These are phyloP conservation scores for Buathra laborator DNA, from an alignment of 2,888 invertebrate species.

Conservation along the genomic window DNA sequence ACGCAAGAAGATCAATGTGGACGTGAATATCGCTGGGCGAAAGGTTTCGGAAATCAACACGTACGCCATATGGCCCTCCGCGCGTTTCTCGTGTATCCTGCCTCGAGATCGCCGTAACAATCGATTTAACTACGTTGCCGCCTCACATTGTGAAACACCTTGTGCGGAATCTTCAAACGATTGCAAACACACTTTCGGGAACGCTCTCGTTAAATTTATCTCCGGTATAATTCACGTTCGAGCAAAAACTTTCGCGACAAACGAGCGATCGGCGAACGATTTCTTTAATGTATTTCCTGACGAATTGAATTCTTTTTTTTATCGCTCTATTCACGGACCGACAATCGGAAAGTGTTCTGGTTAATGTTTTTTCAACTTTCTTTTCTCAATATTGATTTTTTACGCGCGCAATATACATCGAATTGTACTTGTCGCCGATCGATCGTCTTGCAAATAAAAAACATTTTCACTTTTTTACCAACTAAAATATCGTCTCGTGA, in stretches of 20 bases:
- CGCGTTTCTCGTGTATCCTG: not conserved
- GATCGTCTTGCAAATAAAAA: too few species aligned
- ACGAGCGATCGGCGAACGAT: not conserved
- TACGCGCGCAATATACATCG: too few species aligned
- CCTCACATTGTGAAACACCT: slow-evolving; percentile 22
- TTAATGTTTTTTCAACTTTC: too few species aligned
- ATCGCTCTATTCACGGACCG: too few species aligned
- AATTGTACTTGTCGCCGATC: too few species aligned
- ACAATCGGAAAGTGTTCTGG: too few species aligned
- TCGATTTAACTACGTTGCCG: slow-evolving; percentile 38
- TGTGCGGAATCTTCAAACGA: slow-evolving; percentile 8
- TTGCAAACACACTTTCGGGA: slow-evolving; percentile 6
- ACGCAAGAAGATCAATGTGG: not conserved
- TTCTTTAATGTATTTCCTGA: not conserved
- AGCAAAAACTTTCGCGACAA: not conserved
- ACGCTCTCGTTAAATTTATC: slow-evolving; percentile 10
- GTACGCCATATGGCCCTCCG: not conserved
- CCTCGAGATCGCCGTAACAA: slow-evolving; percentile 17
- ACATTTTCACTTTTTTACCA: too few species aligned
- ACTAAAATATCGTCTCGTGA: not conserved
- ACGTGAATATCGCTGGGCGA: not conserved
- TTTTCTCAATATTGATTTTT: too few species aligned
- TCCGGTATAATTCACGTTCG: not conserved
- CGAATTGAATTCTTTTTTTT: too few species aligned
- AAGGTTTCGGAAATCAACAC: not conserved